Evolutionary conservation across 2,797 vertebrate genomes (phyloP), one percentile per base, ranked within the genome.

Genomic region (Gallinago nigripennis): DNA sequence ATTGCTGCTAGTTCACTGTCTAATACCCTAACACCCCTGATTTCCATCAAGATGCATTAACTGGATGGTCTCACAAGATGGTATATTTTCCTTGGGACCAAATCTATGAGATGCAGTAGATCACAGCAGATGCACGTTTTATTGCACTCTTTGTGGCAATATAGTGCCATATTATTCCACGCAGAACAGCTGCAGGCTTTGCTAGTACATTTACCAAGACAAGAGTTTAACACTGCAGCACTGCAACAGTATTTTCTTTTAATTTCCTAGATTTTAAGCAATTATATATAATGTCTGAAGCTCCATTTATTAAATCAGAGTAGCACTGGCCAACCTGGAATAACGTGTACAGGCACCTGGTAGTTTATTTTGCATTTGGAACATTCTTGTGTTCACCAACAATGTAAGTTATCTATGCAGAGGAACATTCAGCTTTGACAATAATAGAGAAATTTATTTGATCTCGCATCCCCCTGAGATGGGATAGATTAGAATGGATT

Each of bases 131-230:
- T 21, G 15, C n/a, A 35, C n/a, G 5, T 33, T 61, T 82, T 14
- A 12, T 19, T 85, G 46, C n/a, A 23, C 33, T 54, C 46, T 57
- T 25, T 45, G 35, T 90, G 48, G 23, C n/a, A 31, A 11, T 31
- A 1, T 84, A 53, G 35, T 50, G 14, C 45, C 4, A 0, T 45
- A 6, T 60, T 41, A 46, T 20, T 73, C 10, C 48, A 8, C 0
- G 0, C 21, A 60, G 25, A 56, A 31, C 43, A 80, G 6, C 72
- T 78, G 25, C 48, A 68, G 57, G 8, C 31, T 80, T 70, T 11
- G 23, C 37, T 64, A 18, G 31, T 68, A 12, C 12, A 0, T 75
- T 75, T 86, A 24, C 57, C 61, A 57, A 46, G 54, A n/a, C 57
- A 65, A 41, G 12, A 56, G 13, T 58, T 82, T 41, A 54, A 58